A percentile compares a stretch with the other conserved stretches of the same genome.
phyloP scores from a whole-genome alignment of 2,888 invertebrate species.

The Apotomis turbidana region DNA sequence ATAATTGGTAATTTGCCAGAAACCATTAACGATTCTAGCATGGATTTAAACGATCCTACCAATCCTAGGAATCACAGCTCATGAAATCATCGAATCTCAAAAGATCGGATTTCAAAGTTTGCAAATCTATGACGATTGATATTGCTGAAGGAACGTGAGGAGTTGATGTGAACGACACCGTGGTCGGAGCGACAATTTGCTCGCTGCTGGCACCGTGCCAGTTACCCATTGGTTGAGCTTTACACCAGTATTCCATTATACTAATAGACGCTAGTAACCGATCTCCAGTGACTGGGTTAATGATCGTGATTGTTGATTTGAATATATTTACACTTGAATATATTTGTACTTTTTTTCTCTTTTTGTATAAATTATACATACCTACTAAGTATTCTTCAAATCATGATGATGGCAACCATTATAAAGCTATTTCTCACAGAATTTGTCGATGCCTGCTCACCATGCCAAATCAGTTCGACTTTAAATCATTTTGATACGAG shows the following conservation, averaged over 20 bases:
- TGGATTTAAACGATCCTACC: not conserved
- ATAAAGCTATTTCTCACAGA: too few species aligned
- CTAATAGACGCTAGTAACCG: conserved; percentile 62
- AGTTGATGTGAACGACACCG: conserved; percentile 33
- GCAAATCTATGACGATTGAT: conserved; percentile 45
- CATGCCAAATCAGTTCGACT: too few species aligned
- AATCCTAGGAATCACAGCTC: not conserved
- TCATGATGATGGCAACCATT: too few species aligned
- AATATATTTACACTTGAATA: too few species aligned
- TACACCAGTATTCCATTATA: conserved; percentile 74
- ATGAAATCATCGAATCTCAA: not conserved
- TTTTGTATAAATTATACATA: too few species aligned
- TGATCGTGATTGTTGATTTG: conserved; percentile 51
- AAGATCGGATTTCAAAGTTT: conserved; percentile 15
- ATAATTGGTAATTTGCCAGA: too few species aligned
- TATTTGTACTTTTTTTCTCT: too few species aligned
- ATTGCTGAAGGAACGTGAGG: conserved; percentile 17
- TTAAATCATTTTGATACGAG: too few species aligned
- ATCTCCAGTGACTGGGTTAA: conserved; percentile 63
- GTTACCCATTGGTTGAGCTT: conserved; percentile 66
- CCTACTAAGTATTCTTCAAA: too few species aligned
- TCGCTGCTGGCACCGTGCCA: conserved; percentile 63
- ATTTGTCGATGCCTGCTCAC: too few species aligned
- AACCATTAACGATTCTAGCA: not conserved
- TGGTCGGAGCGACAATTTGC: conserved; percentile 46